A percentile compares a stretch with the other conserved stretches of the same genome.
Conservation (phyloP, 2,797 vertebrate genomes). For the Halcyon leucocephala region DNA sequence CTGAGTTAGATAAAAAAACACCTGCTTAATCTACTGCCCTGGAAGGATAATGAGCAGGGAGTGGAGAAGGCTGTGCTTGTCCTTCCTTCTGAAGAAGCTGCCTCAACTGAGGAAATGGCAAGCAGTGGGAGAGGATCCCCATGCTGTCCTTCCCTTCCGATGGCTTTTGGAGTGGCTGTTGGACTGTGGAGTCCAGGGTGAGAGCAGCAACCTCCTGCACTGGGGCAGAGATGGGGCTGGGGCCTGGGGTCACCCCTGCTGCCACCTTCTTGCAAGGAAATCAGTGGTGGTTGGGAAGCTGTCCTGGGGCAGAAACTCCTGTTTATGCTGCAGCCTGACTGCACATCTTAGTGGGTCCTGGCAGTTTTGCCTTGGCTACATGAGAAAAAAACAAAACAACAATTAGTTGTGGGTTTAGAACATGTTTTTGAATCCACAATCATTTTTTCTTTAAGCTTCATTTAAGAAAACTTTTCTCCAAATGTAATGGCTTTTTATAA, state of each 20-base stretch:
- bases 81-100: background rate
- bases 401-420: background rate
- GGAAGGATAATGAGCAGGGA: background rate
- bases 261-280: accelerated
- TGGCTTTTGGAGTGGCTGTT: accelerated
- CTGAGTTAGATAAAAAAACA: background rate
- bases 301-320: background rate
- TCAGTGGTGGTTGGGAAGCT: background rate
- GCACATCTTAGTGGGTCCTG: background rate
- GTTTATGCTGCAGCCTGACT: background rate
- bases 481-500: background rate
- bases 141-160: background rate
- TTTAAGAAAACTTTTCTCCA: background rate
- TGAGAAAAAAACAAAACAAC: background rate
- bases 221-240: background rate
- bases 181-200: accelerated
- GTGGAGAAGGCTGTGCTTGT: background rate
- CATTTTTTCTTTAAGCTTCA: background rate
- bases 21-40: background rate
- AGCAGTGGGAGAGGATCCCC: background rate
- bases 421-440: background rate
- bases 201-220: background rate
- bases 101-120: background rate
- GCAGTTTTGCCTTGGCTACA: background rate
- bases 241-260: no score